A percentile compares a stretch with the other conserved stretches of the same genome.
phyloP scores from a whole-genome alignment of 2,113 vertebrate species.

The Alethe castanea region DNA sequence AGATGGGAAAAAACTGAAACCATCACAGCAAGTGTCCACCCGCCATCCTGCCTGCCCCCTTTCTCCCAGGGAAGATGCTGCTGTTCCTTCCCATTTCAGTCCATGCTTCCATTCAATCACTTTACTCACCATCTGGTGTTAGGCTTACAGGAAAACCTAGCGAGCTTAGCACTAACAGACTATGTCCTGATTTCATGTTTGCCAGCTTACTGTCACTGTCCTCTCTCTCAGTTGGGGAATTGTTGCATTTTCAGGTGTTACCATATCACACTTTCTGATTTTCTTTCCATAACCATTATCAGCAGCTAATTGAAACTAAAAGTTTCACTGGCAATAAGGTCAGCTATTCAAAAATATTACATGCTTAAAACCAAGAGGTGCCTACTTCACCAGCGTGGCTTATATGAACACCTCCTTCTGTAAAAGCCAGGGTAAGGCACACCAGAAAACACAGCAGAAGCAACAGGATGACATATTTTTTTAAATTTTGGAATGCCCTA shows the following conservation, averaged over 20 bases:
- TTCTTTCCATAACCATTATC: background rate
- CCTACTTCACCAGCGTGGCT: background rate
- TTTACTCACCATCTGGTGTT: background rate
- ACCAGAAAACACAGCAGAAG: background rate
- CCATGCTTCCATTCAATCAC: background rate
- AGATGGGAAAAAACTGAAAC: background rate
- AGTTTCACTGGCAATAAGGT: background rate
- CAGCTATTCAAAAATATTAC: background rate
- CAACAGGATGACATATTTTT: background rate
- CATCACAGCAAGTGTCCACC: background rate
- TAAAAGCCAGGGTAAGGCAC: background rate
- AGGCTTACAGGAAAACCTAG: background rate
- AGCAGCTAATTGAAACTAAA: background rate
- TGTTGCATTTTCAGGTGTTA: background rate
- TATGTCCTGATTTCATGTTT: background rate
- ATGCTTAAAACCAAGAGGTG: background rate
- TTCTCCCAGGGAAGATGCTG: background rate
- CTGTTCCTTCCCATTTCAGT: background rate
- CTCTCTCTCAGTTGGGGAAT: background rate
- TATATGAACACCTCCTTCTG: background rate
- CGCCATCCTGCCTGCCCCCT: accelerated
- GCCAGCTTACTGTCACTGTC: background rate
- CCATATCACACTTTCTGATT: background rate
- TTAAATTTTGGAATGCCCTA: background rate
- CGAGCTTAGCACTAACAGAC: background rate